These are phyloP conservation scores for Sterrhoptilus dennistouni DNA, from an alignment of 2,113 vertebrate genomes.

Conservation along the genomic window DNA sequence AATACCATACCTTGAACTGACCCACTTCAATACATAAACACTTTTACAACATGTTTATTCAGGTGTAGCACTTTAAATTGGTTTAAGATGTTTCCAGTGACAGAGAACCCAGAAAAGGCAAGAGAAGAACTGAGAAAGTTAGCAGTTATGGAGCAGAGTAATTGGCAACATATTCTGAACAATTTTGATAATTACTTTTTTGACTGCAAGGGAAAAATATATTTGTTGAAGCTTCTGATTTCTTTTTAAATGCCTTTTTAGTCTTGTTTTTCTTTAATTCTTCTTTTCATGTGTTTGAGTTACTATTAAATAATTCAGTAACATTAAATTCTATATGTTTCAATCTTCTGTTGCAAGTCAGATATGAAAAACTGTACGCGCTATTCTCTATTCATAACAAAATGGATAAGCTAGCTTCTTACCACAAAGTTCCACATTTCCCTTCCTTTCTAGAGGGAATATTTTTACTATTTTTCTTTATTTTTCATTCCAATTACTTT, in stretches of 20 bases:
- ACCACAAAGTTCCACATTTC: conserved; percentile 62
- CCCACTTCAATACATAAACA: conserved; percentile 89
- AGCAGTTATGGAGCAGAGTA: conserved; percentile 71
- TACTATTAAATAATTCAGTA: conserved; percentile 64
- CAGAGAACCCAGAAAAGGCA: conserved; percentile 72
- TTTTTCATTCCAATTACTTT: conserved; percentile 53
- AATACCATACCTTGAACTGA: conserved; percentile 88
- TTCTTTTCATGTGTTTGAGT: conserved; percentile 46
- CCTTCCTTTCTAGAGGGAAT: conserved; percentile 57
- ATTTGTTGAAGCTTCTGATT: conserved; percentile 74
- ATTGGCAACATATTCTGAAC: conserved; percentile 73
- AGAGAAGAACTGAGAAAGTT: conserved; percentile 72
- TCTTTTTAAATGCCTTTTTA: conserved; percentile 72
- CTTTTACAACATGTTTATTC: conserved; percentile 89
- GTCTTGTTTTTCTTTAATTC: conserved; percentile 59
- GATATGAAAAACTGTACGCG: conserved; percentile 45
- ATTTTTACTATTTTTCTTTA: conserved; percentile 52
- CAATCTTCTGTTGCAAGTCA: conserved; percentile 34
- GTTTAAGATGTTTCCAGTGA: conserved; percentile 86
- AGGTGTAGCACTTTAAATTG: conserved; percentile 87
- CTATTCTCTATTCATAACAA: conserved; percentile 69
- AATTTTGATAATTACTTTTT: conserved; percentile 68
- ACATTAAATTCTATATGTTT: conserved; percentile 61
- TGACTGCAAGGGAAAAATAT: conserved; percentile 65
- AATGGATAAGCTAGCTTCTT: conserved; percentile 50